Base-by-base conservation (phyloP, 2,113 vertebrate species). In the Cacatua alba region DNA sequence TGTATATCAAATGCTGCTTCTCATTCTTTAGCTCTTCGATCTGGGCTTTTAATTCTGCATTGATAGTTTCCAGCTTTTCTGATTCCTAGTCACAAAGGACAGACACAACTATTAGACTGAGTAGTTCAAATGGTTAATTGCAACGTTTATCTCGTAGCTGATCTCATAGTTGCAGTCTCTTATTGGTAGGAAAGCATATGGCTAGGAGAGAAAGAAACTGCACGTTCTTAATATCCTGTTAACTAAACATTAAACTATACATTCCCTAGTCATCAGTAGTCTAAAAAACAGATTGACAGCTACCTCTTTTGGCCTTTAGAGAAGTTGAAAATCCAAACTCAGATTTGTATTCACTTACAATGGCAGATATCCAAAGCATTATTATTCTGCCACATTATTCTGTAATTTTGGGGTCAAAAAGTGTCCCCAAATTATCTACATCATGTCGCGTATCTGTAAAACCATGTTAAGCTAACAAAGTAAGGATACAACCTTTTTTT, bases 1-100 rank as follows among this genome's bases (percentile, higher is more conserved):
- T 99, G 98, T 99, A 99, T 95, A 99, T 99, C 97, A 99, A 97
- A 97, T 99, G 99, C 97, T 99, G 99, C 97, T 99, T 99, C 98
- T 99, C 99, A 1, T 98, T 99, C 98, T 99, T 99, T 92, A 99
- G 98, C 96, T 99, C 99, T 98, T 99, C 99, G 0, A 99, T 99
- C 95, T 99, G 99, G 62, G 99, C 99, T 97, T 99, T 99, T 97
- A 99, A 94, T n/a, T 99, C 99, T 0, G 99, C 97, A 39, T 99
- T 99, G 88, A 99, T 98, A 3, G 97, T 98, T 98, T 99, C 99
- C 98, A 99, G 98, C 94, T 99, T 99, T 98, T 99, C 99, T 0
- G 99, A 99, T 90, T 99, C 99, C 99, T 99, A 80, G 26, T 24
- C 86, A 60, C 13, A 94, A 72, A 85, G 90, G 26, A 90, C 62